Percentiles rank a stretch among this genome's conserved stretches.
phyloP scores from a whole-genome alignment of 2,113 vertebrate genomes.

The Myotis lucifugus region DNA sequence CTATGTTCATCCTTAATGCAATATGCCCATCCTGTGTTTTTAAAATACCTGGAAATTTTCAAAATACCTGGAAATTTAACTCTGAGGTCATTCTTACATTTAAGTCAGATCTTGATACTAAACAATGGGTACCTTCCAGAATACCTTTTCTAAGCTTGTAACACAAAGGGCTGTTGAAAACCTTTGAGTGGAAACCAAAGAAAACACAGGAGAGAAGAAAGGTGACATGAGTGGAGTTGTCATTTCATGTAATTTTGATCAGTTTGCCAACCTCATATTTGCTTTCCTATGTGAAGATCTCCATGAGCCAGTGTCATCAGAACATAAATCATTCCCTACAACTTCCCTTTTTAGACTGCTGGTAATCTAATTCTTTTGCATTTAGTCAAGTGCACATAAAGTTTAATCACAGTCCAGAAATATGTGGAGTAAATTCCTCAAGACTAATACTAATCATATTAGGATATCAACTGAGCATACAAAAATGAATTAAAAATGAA shows the following conservation, averaged over 20 bases:
- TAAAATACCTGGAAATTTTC: not conserved
- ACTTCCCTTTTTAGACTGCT: not conserved
- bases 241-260: not conserved
- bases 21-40: not conserved
- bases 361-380: conserved; percentile 36
- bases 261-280: not conserved
- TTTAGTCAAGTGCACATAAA: conserved; percentile 30
- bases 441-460: conserved; percentile 49
- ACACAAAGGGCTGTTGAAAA: not conserved
- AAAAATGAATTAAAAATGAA: conserved; percentile 50
- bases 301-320: not conserved
- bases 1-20: not conserved
- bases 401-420: conserved; percentile 53
- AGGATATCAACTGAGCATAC: not conserved
- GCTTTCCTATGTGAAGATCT: not conserved
- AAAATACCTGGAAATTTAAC: not conserved
- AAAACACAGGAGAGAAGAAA: not conserved
- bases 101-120: not conserved
- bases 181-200: not conserved
- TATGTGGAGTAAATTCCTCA: conserved; percentile 22
- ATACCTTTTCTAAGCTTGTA: not conserved
- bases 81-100: not conserved
- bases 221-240: not conserved
- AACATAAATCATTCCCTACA: not conserved
- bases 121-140: not conserved